These are phyloP conservation scores for Drymodes brunneopygia DNA, from an alignment of 2,113 vertebrate species.

Conservation along the genomic window DNA sequence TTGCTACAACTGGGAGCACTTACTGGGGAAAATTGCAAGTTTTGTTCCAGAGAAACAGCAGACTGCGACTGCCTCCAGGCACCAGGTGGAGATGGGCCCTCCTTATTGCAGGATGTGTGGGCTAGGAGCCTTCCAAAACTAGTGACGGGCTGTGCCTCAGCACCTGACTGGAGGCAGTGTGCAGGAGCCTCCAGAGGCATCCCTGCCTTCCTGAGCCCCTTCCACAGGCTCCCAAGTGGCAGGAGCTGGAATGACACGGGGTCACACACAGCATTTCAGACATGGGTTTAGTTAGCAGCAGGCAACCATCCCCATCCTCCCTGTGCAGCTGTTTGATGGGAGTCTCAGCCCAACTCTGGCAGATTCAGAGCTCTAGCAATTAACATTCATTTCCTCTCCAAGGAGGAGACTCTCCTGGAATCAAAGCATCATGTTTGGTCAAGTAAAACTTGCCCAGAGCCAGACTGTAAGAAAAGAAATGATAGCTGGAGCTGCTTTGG, in stretches of 20 bases:
- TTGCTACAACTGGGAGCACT: constrained; percentile 23
- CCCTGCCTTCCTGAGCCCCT: not conserved
- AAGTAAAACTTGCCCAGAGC: not conserved
- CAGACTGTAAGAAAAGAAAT: not conserved
- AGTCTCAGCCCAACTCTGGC: not conserved
- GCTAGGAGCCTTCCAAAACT: not conserved
- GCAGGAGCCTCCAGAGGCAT: not conserved
- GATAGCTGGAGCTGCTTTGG: not conserved
- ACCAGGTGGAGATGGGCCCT: not conserved
- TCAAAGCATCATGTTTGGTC: not conserved
- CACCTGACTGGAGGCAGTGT: not conserved
- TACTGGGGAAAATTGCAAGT: not conserved
- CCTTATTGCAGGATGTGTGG: not conserved
- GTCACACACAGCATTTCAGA: not conserved
- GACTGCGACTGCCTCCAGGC: not conserved
- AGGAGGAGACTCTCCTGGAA: not conserved
- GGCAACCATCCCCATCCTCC: not conserved
- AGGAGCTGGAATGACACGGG: accelerated
- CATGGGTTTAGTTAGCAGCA: not conserved
- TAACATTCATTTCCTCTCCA: not conserved
- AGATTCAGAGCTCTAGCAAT: not conserved
- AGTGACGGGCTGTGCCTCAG: not conserved
- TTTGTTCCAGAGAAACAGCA: not conserved
- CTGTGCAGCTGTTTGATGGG: not conserved
- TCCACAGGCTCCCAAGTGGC: not conserved